Base-by-base conservation (phyloP, 1,140 invertebrate genomes). In the Bombyx mandarina region DNA sequence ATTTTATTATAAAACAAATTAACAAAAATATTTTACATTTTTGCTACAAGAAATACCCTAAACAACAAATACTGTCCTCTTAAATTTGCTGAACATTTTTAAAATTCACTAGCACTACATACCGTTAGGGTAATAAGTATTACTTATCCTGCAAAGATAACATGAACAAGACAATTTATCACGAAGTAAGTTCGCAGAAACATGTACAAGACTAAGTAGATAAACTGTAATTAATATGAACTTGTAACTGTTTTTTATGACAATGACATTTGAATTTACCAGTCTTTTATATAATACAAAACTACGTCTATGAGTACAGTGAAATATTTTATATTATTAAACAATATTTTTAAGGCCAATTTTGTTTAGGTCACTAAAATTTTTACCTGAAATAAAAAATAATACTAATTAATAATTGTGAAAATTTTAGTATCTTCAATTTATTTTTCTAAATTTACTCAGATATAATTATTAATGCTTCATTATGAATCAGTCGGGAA, bases 401-500 rank as follows among this genome's bases (percentile, higher is more conserved):
- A 10, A 47, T 6, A 47, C 6, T 10, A 47, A 47, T 47, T 47
- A 12, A 12, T 47, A 47, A 47, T 6, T 47, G 45, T 3, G n/a
- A 10, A 47, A 47, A 47, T 47, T 3, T n/a, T 49, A 10, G 7
- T 3, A 49, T 49, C 8, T 35, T 35, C 4, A 35, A 35, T 35
- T 35, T 35, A 35, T 35, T 35, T 35, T 35, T 35, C 26, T 5
- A 35, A 35, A 35, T 35, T 35, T 35, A 35, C 26, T 62, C 58
- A 65, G 51, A 53, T 57, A n/a, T 51, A 49, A 44, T 26, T 12
- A 44, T 44, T 10, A 22, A 60, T 62, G 47, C 62, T 46, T 65
- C 60, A 65, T 58, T 65, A 65, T 65, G 45, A 48, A 12, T 65
- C 63, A 61, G 63, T 65, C 63, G 63, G 63, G 63, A 65, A 65